Percentiles rank a stretch among this genome's conserved stretches.
Conservation (phyloP, 2,888 invertebrate species). For the Drosophila maculinotata region DNA sequence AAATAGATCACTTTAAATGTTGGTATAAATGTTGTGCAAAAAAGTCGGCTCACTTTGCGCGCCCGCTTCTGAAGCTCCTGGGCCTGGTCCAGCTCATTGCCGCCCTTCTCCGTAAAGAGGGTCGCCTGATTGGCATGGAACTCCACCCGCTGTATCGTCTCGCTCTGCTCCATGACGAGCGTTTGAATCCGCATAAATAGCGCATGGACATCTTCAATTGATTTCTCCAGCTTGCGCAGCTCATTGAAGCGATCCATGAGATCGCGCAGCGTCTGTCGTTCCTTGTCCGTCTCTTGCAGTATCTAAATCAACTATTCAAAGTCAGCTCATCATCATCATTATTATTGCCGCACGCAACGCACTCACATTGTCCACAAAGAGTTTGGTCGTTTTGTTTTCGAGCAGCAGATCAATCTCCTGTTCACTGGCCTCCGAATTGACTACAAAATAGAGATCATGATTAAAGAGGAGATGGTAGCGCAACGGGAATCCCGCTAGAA, state of each 20-base stretch:
- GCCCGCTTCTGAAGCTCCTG: slow-evolving; percentile 75
- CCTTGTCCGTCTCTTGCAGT: slow-evolving; percentile 84
- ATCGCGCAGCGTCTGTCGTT: slow-evolving; percentile 83
- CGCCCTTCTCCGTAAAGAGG: slow-evolving; percentile 82
- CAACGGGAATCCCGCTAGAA: too few species aligned
- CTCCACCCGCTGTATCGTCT: slow-evolving; percentile 84
- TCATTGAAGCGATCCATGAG: slow-evolving; percentile 84
- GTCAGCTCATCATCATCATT: background rate
- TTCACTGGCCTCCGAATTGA: slow-evolving; percentile 84
- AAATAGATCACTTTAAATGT: background rate
- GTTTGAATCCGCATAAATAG: slow-evolving; percentile 84
- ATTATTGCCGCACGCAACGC: background rate
- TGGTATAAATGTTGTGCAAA: background rate
- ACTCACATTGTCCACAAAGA: slow-evolving; percentile 85
- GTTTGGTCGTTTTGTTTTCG: slow-evolving; percentile 83
- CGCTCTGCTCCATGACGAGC: slow-evolving; percentile 85
- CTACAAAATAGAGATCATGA: slow-evolving; percentile 46
- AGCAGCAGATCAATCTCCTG: slow-evolving; percentile 85
- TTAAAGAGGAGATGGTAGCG: too few species aligned
- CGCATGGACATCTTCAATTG: slow-evolving; percentile 85
- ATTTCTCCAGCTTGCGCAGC: slow-evolving; percentile 84
- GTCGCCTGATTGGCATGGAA: slow-evolving; percentile 84
- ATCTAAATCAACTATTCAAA: slow-evolving; percentile 67
- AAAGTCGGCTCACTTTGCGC: slow-evolving; percentile 67
- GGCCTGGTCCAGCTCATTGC: slow-evolving; percentile 79